phyloP scores from a whole-genome alignment of 2,113 vertebrate species.

The Fulica atra region DNA sequence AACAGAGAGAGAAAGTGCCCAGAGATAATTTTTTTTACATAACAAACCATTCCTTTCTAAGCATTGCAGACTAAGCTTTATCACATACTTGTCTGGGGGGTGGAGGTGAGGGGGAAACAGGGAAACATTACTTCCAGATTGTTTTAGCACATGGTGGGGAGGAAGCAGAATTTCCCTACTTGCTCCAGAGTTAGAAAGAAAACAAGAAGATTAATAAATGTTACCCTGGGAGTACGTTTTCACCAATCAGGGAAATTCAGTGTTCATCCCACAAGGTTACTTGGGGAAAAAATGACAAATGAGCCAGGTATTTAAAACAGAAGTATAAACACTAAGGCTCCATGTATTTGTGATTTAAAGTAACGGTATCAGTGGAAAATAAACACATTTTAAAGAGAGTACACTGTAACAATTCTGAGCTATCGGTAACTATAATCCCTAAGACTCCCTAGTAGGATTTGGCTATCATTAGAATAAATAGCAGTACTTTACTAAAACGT shows the following conservation, averaged over 20 bases:
- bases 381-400: not conserved
- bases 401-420: not conserved
- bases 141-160: not conserved
- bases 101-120: fast-evolving
- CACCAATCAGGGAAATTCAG: not conserved
- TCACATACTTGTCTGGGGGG: not conserved
- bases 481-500: conserved; percentile 13
- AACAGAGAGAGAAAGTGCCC: conserved; percentile 27
- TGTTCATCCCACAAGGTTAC: not conserved
- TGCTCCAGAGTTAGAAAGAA: not conserved
- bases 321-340: not conserved
- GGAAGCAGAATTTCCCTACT: not conserved
- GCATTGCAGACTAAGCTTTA: not conserved
- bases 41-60: not conserved
- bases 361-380: not conserved
- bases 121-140: not conserved
- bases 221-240: not conserved
- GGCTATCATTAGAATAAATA: conserved; percentile 1
- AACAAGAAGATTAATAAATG: not conserved
- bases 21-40: conserved; percentile 23
- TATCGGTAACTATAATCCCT: not conserved
- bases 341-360: not conserved
- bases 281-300: not conserved
- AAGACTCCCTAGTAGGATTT: conserved; percentile 25
- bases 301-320: not conserved